Conservation (phyloP, 2,797 vertebrate genomes). For the Darevskia nairensis region DNA sequence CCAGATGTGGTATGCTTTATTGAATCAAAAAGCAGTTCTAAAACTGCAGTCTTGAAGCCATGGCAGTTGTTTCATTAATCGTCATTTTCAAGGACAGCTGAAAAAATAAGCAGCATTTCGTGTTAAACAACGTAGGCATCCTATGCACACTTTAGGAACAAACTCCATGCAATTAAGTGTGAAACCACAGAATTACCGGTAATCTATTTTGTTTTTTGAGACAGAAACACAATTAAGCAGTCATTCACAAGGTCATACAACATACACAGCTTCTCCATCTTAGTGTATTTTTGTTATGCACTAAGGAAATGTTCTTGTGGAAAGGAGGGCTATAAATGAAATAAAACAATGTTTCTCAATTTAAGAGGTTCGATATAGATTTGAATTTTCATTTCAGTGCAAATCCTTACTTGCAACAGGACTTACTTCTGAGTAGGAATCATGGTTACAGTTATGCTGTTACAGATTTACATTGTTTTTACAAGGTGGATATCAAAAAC, state of each 20-base stretch:
- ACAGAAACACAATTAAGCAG: not conserved
- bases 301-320: not conserved
- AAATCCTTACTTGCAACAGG: not conserved
- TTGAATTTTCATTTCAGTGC: not conserved
- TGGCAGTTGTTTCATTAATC: constrained; percentile 62
- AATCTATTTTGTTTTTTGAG: not conserved
- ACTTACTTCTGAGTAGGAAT: too few species aligned
- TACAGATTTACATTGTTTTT: too few species aligned
- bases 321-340: not conserved
- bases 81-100: constrained; percentile 69
- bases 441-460: too few species aligned
- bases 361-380: not conserved
- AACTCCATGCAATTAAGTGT: too few species aligned
- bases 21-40: constrained; percentile 63
- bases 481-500: too few species aligned
- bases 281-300: too few species aligned
- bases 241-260: not conserved
- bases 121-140: not conserved
- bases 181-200: not conserved
- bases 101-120: not conserved
- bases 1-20: constrained; percentile 56
- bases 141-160: not conserved
- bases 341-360: not conserved
- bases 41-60: constrained; percentile 69
- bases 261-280: not conserved